Conservation (phyloP, 2,888 invertebrate species). For the Dioctria rufipes region DNA sequence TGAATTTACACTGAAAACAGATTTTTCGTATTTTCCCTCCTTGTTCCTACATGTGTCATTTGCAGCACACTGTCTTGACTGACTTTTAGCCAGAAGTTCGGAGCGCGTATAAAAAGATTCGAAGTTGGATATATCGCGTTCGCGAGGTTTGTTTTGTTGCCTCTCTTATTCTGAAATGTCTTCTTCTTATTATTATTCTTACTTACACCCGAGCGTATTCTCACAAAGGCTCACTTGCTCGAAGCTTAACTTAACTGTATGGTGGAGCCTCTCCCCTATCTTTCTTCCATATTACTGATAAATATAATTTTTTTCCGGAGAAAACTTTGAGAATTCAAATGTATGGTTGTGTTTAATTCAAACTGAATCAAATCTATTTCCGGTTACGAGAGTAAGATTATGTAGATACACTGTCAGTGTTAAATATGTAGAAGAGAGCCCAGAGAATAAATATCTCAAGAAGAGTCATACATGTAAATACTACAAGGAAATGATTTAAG, state of each 20-base stretch:
- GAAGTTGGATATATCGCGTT: constrained; percentile 20
- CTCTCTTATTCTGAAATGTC: neutral
- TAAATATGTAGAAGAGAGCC: neutral
- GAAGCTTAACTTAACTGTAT: neutral
- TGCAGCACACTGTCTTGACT: constrained; percentile 31
- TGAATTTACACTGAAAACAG: constrained; percentile 70
- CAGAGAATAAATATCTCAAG: neutral
- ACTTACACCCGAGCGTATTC: neutral
- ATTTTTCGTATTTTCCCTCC: constrained; percentile 52
- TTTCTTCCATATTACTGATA: neutral
- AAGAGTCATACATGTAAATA: neutral
- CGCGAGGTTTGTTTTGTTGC: constrained; percentile 20
- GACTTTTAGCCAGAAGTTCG: constrained; percentile 34
- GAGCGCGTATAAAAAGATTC: neutral
- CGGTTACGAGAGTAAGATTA: neutral
- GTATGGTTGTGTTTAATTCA: neutral
- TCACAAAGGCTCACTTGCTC: neutral
- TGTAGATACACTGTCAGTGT: neutral
- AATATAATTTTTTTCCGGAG: neutral
- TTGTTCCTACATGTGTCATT: constrained; percentile 53
- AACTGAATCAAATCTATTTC: neutral
- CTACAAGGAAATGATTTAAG: neutral
- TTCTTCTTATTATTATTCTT: neutral
- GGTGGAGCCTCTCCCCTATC: neutral
- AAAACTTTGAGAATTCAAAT: neutral